phyloP scores from a whole-genome alignment of 2,888 invertebrate genomes.

The Coleophora flavipennella region DNA sequence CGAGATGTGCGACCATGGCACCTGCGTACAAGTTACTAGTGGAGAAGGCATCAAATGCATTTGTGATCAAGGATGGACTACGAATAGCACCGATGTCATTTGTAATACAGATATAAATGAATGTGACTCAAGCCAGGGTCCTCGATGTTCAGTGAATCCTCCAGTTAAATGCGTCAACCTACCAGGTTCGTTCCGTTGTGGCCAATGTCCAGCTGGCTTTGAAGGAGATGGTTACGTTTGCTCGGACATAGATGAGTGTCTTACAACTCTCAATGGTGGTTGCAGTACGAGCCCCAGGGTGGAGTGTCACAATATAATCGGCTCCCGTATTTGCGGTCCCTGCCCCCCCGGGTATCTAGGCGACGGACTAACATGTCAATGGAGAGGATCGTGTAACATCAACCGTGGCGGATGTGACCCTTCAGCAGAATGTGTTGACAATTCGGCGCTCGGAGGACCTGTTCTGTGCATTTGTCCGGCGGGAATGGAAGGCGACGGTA shows the following conservation, averaged over 20 bases:
- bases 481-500: constrained; percentile 85
- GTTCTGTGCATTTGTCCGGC: constrained; percentile 84
- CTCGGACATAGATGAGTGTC: constrained; percentile 91
- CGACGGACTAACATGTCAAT: constrained; percentile 83
- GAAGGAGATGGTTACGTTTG: constrained; percentile 91
- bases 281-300: constrained; percentile 88
- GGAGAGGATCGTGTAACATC: constrained; percentile 77
- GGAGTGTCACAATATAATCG: constrained; percentile 89
- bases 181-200: constrained; percentile 92
- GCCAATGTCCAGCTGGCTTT: constrained; percentile 88
- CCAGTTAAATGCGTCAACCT: constrained; percentile 89
- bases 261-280: constrained; percentile 86
- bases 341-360: constrained; percentile 93
- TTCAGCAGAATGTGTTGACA: constrained; percentile 82
- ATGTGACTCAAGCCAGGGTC: constrained; percentile 76
- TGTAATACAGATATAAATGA: constrained; percentile 92
- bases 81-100: constrained; percentile 76
- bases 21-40: constrained; percentile 79
- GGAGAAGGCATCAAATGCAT: constrained; percentile 82
- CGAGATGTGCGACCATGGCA: constrained; percentile 92
- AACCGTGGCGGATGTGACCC: constrained; percentile 91
- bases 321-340: constrained; percentile 87
- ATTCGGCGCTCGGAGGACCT: constrained; percentile 67
- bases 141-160: constrained; percentile 86
- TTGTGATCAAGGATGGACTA: constrained; percentile 92